Evolutionary conservation across 2,888 invertebrate species (phyloP), one percentile per base, ranked within the genome.

Genomic region (Amphipoea lucens): DNA sequence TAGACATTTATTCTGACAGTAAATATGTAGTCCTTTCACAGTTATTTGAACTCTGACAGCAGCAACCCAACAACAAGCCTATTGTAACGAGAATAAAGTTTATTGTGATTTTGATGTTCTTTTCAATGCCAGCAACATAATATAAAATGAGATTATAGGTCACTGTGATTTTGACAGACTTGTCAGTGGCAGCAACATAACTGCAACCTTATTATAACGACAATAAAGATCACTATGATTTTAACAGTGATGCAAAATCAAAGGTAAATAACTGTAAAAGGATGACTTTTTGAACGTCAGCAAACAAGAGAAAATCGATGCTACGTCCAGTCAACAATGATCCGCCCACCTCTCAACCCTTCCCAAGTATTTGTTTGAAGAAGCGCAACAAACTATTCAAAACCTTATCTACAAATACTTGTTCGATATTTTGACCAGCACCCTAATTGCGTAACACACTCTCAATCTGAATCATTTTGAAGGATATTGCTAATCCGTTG

Each of bases 371-470:
- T 51, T 60, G 36, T 80, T 74, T 23, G 0, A 63, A 45, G 17
- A 65, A 62, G 42, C 51, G 4, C 23, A 9, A 48, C 6, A 81
- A 69, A 66, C n/a, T 45, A 68, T 74, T 68, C 11, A 29, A 74
- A 68, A 66, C 62, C 23, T 40, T 78, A 51, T 62, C 29, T 17
- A 57, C 5, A 29, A 65, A 9, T n/a, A 17, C 40, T 14, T 36
- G 57, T 20, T 74, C 71, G 6, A 57, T 68, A 77, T 51, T 70
- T 63, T 60, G 78, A n/a, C 51, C 20, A 54, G 40, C 57, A 57
- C 23, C 3, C 23, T 57, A 23, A 57, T 23, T 57, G 1, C n/a
- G 57, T 11, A n/a, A n/a, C n/a, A 23, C 23, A n/a, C 23, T 23
- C 11, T 60, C n/a, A 4, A n/a, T 60, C n/a, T 11, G 23, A 60